Percentiles rank a stretch among this genome's conserved stretches.
Evolutionary conservation across 1,140 invertebrate species (phyloP).

Genomic region (Leptinotarsa texana): DNA sequence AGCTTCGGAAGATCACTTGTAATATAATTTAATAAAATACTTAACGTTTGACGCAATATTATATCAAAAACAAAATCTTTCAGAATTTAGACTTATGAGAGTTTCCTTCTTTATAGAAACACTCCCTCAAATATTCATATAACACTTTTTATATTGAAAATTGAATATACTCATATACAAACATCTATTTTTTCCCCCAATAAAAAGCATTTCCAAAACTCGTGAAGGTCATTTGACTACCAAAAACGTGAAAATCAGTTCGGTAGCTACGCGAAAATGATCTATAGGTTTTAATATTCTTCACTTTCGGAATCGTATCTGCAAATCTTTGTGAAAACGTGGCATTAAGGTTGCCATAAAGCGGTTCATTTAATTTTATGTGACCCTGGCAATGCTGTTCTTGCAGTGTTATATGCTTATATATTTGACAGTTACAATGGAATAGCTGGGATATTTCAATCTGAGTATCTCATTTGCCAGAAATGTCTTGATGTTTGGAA

Average conservation of each 20-base stretch:
- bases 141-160: too few species aligned
- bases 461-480: background rate
- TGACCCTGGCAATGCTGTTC: constrained; percentile 2
- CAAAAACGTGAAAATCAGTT: background rate
- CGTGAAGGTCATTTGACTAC: background rate
- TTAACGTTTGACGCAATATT: too few species aligned
- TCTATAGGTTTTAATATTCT: background rate
- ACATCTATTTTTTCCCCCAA: too few species aligned
- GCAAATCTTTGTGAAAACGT: constrained; percentile 3
- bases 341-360: constrained; percentile 1
- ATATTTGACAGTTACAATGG: constrained; percentile 6
- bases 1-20: too few species aligned
- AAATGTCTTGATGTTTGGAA: constrained; percentile 1
- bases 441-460: background rate
- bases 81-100: too few species aligned
- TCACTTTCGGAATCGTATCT: constrained; percentile 4
- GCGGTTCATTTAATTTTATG: constrained; percentile 8
- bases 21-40: too few species aligned
- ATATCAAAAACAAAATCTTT: too few species aligned
- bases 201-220: too few species aligned
- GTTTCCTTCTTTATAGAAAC: too few species aligned
- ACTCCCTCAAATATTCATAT: too few species aligned
- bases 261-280: background rate
- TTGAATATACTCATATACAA: too few species aligned
- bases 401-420: constrained; percentile 1